These are phyloP conservation scores for Apostichopus californicus DNA, from an alignment of 35 echinoderm and acorn worm genomes.

Conservation along the genomic window DNA sequence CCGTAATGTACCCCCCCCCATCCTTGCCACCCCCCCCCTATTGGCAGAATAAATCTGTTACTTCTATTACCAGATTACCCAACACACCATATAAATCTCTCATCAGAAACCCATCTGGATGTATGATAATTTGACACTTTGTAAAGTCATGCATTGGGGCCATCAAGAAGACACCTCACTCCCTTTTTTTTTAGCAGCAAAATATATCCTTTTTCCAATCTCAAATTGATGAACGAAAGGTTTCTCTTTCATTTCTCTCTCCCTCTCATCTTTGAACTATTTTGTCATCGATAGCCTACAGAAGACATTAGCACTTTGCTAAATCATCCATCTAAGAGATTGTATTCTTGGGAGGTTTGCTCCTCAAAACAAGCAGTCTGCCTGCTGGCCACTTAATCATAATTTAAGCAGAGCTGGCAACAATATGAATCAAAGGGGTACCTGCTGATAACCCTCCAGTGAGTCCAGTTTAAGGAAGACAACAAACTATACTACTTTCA, in stretches of 20 bases:
- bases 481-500: no score
- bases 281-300: not conserved
- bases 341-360: not conserved
- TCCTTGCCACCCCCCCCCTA: no score
- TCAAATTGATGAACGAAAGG: not conserved
- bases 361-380: not conserved
- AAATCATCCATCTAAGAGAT: not conserved
- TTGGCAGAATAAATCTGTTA: not conserved
- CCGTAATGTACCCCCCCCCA: no score
- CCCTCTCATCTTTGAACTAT: not conserved
- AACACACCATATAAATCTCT: not conserved
- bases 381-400: not conserved
- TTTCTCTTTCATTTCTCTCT: no score
- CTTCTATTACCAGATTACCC: not conserved
- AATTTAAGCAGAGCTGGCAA: not conserved
- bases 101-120: not conserved
- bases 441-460: no score
- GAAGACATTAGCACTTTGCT: not conserved
- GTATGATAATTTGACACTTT: not conserved
- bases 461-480: no score
- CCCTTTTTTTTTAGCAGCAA: not conserved
- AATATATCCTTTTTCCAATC: not conserved
- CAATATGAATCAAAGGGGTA: no score
- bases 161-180: not conserved
- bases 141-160: not conserved